Evolutionary conservation across 2,113 vertebrate genomes (phyloP).

Genomic region (Cardinalis cardinalis): DNA sequence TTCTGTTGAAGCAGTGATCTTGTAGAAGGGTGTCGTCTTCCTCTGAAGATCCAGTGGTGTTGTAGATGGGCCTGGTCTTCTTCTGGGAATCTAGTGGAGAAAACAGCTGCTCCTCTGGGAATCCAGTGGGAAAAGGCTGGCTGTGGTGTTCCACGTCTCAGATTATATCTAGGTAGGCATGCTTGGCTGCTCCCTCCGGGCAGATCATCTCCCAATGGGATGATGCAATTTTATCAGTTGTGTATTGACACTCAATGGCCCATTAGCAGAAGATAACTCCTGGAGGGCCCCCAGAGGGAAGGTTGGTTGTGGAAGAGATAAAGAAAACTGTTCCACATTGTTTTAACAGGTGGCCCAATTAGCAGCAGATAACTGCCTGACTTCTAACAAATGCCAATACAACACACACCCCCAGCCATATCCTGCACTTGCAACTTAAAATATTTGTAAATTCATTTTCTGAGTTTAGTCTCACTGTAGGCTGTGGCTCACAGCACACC

Average conservation of each 20-base stretch:
- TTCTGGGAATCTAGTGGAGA: not conserved
- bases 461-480: not conserved
- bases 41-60: not conserved
- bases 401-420: too few species aligned
- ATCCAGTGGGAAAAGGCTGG: not conserved
- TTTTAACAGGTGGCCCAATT: not conserved
- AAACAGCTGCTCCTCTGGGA: not conserved
- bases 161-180: not conserved
- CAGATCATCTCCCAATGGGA: not conserved
- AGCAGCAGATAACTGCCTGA: not conserved
- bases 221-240: not conserved
- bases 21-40: not conserved
- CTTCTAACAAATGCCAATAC: not conserved
- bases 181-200: not conserved
- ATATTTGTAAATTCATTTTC: not conserved
- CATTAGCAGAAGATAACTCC: not conserved
- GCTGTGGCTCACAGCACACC: not conserved
- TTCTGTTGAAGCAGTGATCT: not conserved
- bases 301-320: not conserved
- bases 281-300: rapidly evolving
- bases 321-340: not conserved
- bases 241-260: not conserved
- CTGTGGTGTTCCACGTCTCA: too few species aligned
- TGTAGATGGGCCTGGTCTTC: not conserved
- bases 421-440: not conserved